Evolutionary conservation across 1,140 invertebrate genomes (phyloP).

Genomic region (Psilanteris sp.): DNA sequence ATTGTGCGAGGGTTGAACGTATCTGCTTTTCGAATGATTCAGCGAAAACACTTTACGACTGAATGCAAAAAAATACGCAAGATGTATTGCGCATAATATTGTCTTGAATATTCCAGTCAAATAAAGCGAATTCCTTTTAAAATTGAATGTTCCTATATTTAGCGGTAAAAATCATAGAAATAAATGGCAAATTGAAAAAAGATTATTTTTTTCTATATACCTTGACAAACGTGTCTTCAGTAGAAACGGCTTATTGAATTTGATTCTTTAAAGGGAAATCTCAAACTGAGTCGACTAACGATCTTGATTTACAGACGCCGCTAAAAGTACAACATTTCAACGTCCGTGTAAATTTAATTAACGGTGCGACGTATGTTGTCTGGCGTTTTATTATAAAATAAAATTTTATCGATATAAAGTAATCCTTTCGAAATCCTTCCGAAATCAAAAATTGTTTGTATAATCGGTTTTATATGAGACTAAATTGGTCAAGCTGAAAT

Average conservation of each 20-base stretch:
- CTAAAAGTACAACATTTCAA: slow-evolving; percentile 30
- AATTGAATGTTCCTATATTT: slow-evolving; percentile 17
- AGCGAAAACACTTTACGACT: slow-evolving; percentile 42
- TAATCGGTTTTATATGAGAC: too few species aligned
- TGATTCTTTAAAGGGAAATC: slow-evolving; percentile 29
- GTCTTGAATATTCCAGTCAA: slow-evolving; percentile 10
- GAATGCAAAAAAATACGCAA: slow-evolving; percentile 32
- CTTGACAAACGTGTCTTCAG: slow-evolving; percentile 28
- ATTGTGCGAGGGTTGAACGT: slow-evolving; percentile 50
- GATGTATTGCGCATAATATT: slow-evolving; percentile 48
- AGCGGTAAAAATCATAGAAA: neutral
- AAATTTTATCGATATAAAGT: too few species aligned
- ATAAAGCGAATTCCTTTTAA: slow-evolving; percentile 27
- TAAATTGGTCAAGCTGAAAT: neutral
- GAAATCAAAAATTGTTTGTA: neutral
- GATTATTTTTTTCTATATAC: too few species aligned
- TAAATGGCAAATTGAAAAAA: neutral
- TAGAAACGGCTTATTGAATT: slow-evolving; percentile 29
- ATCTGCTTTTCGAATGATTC: slow-evolving; percentile 32
- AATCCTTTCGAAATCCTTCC: slow-evolving; percentile 1
- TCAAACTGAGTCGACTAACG: slow-evolving; percentile 24
- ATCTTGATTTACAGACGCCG: slow-evolving; percentile 36
- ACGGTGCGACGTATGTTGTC: neutral
- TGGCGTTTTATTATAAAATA: neutral
- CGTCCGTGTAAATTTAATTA: slow-evolving; percentile 42